Evolutionary conservation across 2,113 vertebrate species (phyloP), one percentile per base, ranked within the genome.

Genomic region (Sterna hirundo): DNA sequence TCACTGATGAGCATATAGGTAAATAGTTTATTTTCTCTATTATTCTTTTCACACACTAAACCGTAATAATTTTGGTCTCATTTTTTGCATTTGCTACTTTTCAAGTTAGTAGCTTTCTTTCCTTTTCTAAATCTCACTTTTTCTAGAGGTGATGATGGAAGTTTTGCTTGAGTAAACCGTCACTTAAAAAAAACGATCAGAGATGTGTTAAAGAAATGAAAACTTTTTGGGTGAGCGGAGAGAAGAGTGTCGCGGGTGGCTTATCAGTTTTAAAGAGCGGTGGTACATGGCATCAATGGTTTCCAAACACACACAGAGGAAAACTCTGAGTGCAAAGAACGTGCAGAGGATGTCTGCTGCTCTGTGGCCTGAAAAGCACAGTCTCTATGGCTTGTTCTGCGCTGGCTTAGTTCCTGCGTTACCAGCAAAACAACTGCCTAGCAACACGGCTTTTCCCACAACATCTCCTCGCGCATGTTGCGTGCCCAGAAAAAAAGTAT

Each of bases 381-480:
- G 87, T 91, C 94, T 90, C 88, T 71, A 72, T 19, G 66, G 68
- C 76, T 87, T 64, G 58, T 38, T 51, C 83, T 84, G 47, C 7
- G 0, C 64, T 98, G 98, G 97, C 97, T 85, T 38, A 14, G 52
- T 46, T 98, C 97, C 97, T 55, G 1, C 38, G 69, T 93, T 74
- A 96, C 83, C 97, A 96, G 91, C 94, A 97, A 97, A 98, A 97
- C 97, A 98, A 95, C 92, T 96, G 95, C 97, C 90, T 91, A 97
- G 97, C 97, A 98, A 97, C 97, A 82, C 94, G 44, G 93, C 62
- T 83, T 92, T 97, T 95, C 98, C 94, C 94, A 96, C 96, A 97
- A 98, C 97, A 97, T 94, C 98, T 97, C 97, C 96, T 96, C 70
- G 54, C 83, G 49, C 55, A 30, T 36, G 4, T 36, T 44, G 52